Percentiles rank a stretch among this genome's conserved stretches.
These are phyloP conservation scores for Chymomyza caudatula DNA, from an alignment of 2,888 invertebrate species.

Conservation along the genomic window DNA sequence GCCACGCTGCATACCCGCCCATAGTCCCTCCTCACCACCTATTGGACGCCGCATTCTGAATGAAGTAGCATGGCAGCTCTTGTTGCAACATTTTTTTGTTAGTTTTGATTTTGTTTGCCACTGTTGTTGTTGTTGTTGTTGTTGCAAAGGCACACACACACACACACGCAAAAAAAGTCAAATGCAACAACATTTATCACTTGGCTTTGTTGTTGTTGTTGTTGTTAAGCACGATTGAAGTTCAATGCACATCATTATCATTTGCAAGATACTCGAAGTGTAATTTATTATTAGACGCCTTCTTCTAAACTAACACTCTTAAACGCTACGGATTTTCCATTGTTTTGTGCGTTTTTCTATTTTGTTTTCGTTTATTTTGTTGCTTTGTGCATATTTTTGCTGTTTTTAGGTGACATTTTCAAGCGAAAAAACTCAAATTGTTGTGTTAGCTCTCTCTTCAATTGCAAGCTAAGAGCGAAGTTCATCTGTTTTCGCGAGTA, in stretches of 20 bases:
- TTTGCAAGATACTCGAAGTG: slow-evolving; percentile 55
- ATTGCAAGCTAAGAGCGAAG: neutral
- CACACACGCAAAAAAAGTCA: slow-evolving; percentile 10
- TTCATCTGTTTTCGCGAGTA: neutral
- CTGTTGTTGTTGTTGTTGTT: slow-evolving; percentile 7
- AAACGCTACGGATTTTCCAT: slow-evolving; percentile 14
- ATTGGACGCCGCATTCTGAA: slow-evolving; percentile 38
- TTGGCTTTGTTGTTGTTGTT: slow-evolving; percentile 25
- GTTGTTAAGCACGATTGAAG: slow-evolving; percentile 64
- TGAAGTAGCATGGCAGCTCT: slow-evolving; percentile 43
- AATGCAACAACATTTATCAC: slow-evolving; percentile 59
- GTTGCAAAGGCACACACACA: slow-evolving; percentile 26
- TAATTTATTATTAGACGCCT: slow-evolving; percentile 73
- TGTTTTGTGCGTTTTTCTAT: slow-evolving; percentile 24
- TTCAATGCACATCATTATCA: slow-evolving; percentile 78
- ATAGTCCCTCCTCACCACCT: too few species aligned
- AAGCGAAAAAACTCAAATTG: slow-evolving; percentile 50
- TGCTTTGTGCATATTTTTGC: slow-evolving; percentile 63
- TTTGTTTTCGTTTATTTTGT: slow-evolving; percentile 31
- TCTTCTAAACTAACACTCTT: slow-evolving; percentile 18
- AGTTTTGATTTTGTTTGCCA: slow-evolving; percentile 17
- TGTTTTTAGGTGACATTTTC: slow-evolving; percentile 71
- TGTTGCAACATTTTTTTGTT: slow-evolving; percentile 15
- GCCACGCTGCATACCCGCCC: neutral
- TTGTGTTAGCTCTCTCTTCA: neutral